Evolutionary conservation across 2,113 vertebrate species (phyloP), one percentile per base, ranked within the genome.

Genomic region (Tetraodon nigroviridis): DNA sequence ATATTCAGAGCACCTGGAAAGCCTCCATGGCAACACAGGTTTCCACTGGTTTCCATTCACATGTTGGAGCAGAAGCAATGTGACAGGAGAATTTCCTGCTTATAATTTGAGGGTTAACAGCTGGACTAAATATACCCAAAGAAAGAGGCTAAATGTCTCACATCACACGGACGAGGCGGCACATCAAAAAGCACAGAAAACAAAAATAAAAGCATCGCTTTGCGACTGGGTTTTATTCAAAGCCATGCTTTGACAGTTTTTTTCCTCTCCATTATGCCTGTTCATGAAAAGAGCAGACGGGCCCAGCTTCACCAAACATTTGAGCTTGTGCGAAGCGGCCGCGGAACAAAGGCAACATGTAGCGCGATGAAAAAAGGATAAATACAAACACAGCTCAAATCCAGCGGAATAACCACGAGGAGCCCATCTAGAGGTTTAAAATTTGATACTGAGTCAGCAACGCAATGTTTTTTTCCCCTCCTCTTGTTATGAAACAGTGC

Each of bases 401-500:
- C 41, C 21, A 18, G 15, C 18, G n/a, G 20, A 61, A 73, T 19
- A 29, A 66, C 46, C 17, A 46, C 6, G 22, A 49, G 18, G 20
- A 41, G 61, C 11, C 32, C 2, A 18, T 16, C 5, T 10, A 49
- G 18, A 42, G 21, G n/a, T 44, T 20, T 21, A 32, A 18, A 61
- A 58, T 62, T 6, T 46, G 12, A 47, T 59, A 45, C 21, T n/a
- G 49, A 40, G 29, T 55, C 32, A 27, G 24, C 24, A 27, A 27
- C 1, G 24, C 24, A 27, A 27, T 67, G 44, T 61, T 71, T 68
- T 7, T n/a, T 46, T 46, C n/a, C 5, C n/a, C 44, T 16, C 44
- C 44, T 5, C 44, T 24, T n/a, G 16, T 53, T 41, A 41, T 29
- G 24, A 76, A 63, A 53, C 42, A 17, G 44, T 41, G 47, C 11